Evolutionary conservation across 2,888 invertebrate species (phyloP).

Genomic region (Mythimna ferrago): DNA sequence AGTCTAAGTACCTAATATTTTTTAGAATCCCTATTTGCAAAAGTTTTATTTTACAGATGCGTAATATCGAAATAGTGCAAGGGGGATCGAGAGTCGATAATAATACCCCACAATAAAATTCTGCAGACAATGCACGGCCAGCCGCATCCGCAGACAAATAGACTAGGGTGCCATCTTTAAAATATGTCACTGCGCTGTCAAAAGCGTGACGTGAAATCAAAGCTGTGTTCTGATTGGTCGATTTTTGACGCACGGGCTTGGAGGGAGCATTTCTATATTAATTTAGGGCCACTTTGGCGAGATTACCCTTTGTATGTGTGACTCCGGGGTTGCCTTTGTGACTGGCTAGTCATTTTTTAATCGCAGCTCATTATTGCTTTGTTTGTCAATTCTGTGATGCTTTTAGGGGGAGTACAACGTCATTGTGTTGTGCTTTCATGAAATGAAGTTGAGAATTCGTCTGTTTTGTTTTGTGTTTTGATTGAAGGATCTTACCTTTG

Average conservation of each 20-base stretch:
- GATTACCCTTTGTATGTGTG: constrained; percentile 89
- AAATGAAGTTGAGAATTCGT: neutral
- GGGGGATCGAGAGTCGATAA: constrained; percentile 30
- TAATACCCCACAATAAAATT: constrained; percentile 49
- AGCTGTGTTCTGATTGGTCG: constrained; percentile 76
- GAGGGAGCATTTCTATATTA: constrained; percentile 78
- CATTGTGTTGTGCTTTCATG: constrained; percentile 3
- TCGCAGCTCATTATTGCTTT: constrained; percentile 78
- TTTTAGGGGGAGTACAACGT: constrained; percentile 39
- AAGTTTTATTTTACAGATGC: constrained; percentile 2
- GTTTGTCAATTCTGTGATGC: constrained; percentile 64
- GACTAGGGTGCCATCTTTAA: constrained; percentile 85
- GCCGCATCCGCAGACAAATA: constrained; percentile 58
- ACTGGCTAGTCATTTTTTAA: constrained; percentile 85
- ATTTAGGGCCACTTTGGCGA: constrained; percentile 86
- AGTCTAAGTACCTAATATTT: neutral
- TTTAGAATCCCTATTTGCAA: neutral
- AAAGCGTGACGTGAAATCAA: constrained; percentile 70
- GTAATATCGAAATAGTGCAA: constrained; percentile 7
- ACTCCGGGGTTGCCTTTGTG: constrained; percentile 86
- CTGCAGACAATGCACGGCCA: constrained; percentile 33
- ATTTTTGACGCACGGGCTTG: constrained; percentile 52
- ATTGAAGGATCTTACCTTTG: neutral
- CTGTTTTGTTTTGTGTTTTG: neutral
- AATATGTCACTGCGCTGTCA: constrained; percentile 80